These are phyloP conservation scores for Hydropsyche betteni DNA, from an alignment of 2,888 invertebrate genomes.

Conservation along the genomic window DNA sequence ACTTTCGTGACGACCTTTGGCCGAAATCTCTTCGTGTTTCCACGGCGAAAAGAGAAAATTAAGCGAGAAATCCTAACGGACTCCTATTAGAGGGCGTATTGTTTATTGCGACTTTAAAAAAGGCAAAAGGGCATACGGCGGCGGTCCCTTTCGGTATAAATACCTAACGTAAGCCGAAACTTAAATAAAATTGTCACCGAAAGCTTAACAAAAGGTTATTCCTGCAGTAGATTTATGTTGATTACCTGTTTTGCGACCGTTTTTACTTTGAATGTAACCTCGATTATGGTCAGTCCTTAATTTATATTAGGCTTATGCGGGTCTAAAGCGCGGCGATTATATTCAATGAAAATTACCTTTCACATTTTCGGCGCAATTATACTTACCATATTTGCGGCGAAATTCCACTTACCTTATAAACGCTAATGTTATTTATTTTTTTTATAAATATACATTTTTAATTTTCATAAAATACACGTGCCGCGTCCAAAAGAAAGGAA, in stretches of 20 bases:
- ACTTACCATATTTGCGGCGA: slow-evolving; percentile 15
- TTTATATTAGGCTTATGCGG: slow-evolving; percentile 25
- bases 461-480: not conserved
- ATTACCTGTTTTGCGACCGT: slow-evolving; percentile 32
- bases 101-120: no score
- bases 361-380: slow-evolving; percentile 26
- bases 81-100: no score
- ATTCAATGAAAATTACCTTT: slow-evolving; percentile 32
- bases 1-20: no score
- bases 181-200: slow-evolving; percentile 32
- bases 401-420: not conserved
- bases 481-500: not conserved
- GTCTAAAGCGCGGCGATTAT: slow-evolving; percentile 32
- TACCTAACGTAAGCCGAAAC: slow-evolving; percentile 19
- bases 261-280: slow-evolving; percentile 32
- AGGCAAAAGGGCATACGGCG: no score
- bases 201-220: slow-evolving; percentile 33
- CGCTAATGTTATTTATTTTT: not conserved
- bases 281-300: slow-evolving; percentile 32
- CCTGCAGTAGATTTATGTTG: slow-evolving; percentile 26
- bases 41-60: no score
- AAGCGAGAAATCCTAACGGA: no score
- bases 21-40: no score
- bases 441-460: not conserved
- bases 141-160: slow-evolving; percentile 10